Conservation (phyloP, 1,140 invertebrate genomes). For the Formica selysi region DNA sequence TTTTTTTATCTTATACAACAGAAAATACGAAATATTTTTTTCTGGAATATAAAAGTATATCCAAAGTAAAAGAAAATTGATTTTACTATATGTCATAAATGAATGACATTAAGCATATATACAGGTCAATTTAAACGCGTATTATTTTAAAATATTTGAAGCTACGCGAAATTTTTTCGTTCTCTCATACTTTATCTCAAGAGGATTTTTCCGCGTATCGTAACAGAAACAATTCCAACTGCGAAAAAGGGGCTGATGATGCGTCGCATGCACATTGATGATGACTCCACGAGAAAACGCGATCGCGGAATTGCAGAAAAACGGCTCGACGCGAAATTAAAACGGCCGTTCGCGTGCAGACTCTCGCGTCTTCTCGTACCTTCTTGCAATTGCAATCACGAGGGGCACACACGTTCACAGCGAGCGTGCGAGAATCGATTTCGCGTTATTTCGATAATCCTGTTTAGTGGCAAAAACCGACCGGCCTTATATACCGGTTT, state of each 20-base stretch:
- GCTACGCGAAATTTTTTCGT: too few relatives aligned
- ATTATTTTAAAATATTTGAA: too few relatives aligned
- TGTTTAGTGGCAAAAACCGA: conserved; percentile 24
- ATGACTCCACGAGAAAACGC: not conserved
- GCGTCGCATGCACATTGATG: not conserved
- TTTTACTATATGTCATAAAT: too few relatives aligned
- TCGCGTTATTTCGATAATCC: conserved; percentile 58
- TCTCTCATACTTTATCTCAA: too few relatives aligned
- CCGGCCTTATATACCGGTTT: conserved; percentile 34
- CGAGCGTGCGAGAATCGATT: conserved; percentile 51
- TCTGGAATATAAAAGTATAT: not conserved
- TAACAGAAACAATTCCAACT: not conserved
- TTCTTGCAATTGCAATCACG: conserved; percentile 25
- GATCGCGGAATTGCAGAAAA: not conserved
- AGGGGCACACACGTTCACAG: conserved; percentile 10
- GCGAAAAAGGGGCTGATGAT: not conserved
- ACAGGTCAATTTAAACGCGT: too few relatives aligned
- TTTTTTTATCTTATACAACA: not conserved
- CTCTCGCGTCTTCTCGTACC: not conserved
- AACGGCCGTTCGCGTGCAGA: conserved; percentile 41
- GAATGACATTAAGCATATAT: too few relatives aligned
- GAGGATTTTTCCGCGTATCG: not conserved
- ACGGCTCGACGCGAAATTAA: conserved; percentile 8
- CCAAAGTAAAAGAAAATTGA: too few relatives aligned
- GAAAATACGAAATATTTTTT: not conserved